phyloP scores from a whole-genome alignment of 1,140 invertebrate species.

The Drosophila miranda region DNA sequence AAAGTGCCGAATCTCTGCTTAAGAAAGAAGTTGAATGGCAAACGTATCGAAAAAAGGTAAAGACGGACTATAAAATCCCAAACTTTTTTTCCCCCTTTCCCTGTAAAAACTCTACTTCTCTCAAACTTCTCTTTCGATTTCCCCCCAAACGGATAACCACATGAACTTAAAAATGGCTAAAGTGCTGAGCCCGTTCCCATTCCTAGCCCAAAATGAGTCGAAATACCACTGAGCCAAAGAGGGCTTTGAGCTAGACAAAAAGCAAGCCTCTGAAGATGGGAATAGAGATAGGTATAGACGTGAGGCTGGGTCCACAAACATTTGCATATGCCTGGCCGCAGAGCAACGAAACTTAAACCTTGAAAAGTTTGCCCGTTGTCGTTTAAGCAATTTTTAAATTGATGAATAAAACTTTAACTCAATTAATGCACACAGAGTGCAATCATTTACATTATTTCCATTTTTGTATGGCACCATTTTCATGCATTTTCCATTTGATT shows the following conservation, averaged over 20 bases:
- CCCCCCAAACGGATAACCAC: neutral
- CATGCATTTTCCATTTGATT: slow-evolving; percentile 42
- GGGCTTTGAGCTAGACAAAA: neutral
- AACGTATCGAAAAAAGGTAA: too few relatives aligned
- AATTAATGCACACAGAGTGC: slow-evolving; percentile 28
- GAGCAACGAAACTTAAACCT: neutral
- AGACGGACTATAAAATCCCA: too few relatives aligned
- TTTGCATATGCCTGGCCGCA: slow-evolving; percentile 43
- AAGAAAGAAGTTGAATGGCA: too few relatives aligned
- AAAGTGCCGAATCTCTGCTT: too few relatives aligned
- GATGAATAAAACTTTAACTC: slow-evolving; percentile 4
- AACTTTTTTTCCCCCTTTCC: too few relatives aligned
- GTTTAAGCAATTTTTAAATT: neutral
- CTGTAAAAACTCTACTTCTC: too few relatives aligned
- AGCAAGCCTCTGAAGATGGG: neutral
- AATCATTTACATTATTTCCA: slow-evolving; percentile 30
- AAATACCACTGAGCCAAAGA: slow-evolving; percentile 52
- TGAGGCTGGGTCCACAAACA: neutral
- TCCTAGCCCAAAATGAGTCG: slow-evolving; percentile 33
- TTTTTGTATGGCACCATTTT: too few relatives aligned
- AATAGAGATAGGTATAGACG: neutral
- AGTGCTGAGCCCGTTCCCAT: slow-evolving; percentile 23
- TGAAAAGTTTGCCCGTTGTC: neutral
- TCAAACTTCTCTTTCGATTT: neutral
- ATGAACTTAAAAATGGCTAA: slow-evolving; percentile 31